Percentiles rank a stretch among this genome's conserved stretches.
phyloP scores from a whole-genome alignment of 2,113 vertebrate species.

The Cottus gobio region DNA sequence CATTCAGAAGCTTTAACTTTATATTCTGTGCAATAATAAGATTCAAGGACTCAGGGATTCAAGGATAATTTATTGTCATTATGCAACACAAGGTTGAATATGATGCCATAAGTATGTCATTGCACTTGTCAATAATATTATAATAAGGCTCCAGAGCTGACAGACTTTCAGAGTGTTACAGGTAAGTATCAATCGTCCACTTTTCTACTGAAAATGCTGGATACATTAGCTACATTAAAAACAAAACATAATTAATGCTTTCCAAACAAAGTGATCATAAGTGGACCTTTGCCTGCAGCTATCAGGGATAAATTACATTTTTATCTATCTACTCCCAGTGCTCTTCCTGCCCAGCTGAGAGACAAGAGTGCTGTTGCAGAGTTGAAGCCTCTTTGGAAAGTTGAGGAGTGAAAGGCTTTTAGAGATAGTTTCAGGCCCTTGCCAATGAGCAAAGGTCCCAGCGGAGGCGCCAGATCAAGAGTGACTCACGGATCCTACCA shows the following conservation, averaged over 20 bases:
- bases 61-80: background rate
- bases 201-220: background rate
- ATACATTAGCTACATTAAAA: background rate
- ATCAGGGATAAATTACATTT: constrained; percentile 17
- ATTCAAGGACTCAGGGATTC: background rate
- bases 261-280: constrained; percentile 9
- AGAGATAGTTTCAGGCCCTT: background rate
- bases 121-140: background rate
- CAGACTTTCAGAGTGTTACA: background rate
- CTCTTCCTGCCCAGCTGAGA: background rate
- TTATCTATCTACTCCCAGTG: background rate
- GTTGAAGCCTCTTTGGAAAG: background rate
- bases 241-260: background rate
- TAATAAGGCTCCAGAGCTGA: background rate
- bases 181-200: background rate
- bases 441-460: background rate
- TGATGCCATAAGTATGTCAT: background rate
- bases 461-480: background rate
- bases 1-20: background rate
- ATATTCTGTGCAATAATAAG: background rate
- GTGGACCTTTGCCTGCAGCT: background rate
- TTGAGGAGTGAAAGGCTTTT: background rate
- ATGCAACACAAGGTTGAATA: background rate
- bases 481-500: background rate
- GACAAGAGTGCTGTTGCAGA: background rate